A percentile compares a stretch with the other conserved stretches of the same genome.
phyloP scores from a whole-genome alignment of 2,888 invertebrate genomes.

The Mantis religiosa region DNA sequence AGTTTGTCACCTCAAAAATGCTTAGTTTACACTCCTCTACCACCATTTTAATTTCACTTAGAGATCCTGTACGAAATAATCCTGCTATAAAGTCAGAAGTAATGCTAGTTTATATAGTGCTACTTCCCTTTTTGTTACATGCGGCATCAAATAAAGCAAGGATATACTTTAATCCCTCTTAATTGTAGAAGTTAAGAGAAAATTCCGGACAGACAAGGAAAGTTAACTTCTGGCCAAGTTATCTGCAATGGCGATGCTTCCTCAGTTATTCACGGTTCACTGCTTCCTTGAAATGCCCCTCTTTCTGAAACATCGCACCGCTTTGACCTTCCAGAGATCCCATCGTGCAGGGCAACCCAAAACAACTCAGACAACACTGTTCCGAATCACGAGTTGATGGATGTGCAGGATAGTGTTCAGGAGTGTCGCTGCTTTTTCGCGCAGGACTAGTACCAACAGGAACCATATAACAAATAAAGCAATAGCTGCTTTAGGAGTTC shows the following conservation, averaged over 20 bases:
- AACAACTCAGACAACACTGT: neutral
- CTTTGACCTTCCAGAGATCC: neutral
- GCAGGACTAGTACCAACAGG: too few species aligned
- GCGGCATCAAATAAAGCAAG: too few species aligned
- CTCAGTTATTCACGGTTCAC: conserved; percentile 5
- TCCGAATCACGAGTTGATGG: neutral
- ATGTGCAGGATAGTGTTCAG: neutral
- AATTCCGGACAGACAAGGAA: neutral
- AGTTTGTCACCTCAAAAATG: too few species aligned
- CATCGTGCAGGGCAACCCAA: neutral
- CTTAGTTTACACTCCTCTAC: too few species aligned
- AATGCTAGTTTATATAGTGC: too few species aligned
- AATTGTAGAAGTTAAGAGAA: neutral
- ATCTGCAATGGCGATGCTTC: neutral
- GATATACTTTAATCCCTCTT: neutral
- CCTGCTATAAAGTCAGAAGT: too few species aligned
- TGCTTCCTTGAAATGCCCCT: conserved; percentile 5
- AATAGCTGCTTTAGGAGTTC: too few species aligned
- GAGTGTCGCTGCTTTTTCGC: neutral
- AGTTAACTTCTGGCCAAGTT: neutral
- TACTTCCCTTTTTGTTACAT: too few species aligned
- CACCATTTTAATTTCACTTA: too few species aligned
- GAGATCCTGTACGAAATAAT: too few species aligned
- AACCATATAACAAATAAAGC: too few species aligned
- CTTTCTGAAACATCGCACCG: neutral